Conservation (phyloP, 2,113 vertebrate species). For the Callorhinus ursinus region DNA sequence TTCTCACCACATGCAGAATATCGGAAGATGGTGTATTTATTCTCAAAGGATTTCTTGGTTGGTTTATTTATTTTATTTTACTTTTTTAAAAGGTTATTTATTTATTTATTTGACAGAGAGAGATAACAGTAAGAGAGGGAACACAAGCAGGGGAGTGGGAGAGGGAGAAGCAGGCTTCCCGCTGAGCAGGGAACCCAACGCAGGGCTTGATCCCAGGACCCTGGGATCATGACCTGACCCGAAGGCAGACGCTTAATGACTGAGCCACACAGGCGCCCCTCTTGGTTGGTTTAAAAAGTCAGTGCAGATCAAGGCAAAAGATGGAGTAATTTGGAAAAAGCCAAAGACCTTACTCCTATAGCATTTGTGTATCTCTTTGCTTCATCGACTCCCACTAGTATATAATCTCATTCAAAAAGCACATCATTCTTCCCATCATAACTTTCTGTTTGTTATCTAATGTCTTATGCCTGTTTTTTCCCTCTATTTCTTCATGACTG, state of each 20-base stretch:
- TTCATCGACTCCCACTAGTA: neutral
- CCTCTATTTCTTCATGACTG: neutral
- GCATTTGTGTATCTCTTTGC: neutral
- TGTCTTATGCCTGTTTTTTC: neutral
- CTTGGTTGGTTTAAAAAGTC: neutral
- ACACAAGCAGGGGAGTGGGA: too few relatives aligned
- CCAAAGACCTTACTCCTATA: neutral
- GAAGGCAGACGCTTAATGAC: too few relatives aligned
- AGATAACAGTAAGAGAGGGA: too few relatives aligned
- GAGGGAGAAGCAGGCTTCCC: too few relatives aligned
- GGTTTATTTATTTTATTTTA: too few relatives aligned
- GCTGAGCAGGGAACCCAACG: too few relatives aligned
- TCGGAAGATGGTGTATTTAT: constrained; percentile 45
- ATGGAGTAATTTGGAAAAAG: neutral
- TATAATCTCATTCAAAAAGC: neutral
- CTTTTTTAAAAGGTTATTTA: too few relatives aligned
- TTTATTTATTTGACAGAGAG: too few relatives aligned
- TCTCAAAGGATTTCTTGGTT: constrained; percentile 32
- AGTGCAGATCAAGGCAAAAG: neutral
- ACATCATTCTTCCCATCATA: neutral
- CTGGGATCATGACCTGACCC: too few relatives aligned
- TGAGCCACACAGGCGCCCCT: too few relatives aligned
- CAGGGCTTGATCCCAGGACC: too few relatives aligned
- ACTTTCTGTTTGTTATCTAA: neutral
- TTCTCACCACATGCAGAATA: neutral